A percentile compares a stretch with the other conserved stretches of the same genome.
phyloP scores from a whole-genome alignment of 2,797 vertebrate genomes.

The Monodelphis domestica region DNA sequence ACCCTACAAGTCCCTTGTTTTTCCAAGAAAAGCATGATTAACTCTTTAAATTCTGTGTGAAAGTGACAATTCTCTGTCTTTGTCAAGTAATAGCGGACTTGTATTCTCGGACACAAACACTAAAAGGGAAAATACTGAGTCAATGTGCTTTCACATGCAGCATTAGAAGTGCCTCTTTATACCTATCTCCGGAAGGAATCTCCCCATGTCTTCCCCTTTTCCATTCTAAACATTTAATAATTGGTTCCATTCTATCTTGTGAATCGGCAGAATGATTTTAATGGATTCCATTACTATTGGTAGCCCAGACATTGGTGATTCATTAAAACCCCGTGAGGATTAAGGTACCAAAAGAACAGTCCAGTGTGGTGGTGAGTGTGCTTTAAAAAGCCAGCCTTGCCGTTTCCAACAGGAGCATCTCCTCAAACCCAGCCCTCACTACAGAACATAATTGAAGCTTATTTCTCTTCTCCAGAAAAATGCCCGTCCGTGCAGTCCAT shows the following conservation, averaged over 20 bases:
- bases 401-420: constrained; percentile 47
- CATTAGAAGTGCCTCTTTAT: background rate
- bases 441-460: constrained; percentile 44
- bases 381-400: constrained; percentile 56
- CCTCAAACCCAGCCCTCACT: constrained; percentile 45
- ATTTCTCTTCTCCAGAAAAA: constrained; percentile 8
- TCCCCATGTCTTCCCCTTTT: background rate
- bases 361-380: constrained; percentile 50
- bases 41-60: background rate
- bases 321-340: constrained; percentile 69
- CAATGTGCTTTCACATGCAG: background rate
- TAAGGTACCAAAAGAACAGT: constrained; percentile 61
- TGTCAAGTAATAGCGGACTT: background rate
- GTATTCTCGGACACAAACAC: background rate
- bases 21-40: background rate
- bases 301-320: constrained; percentile 66
- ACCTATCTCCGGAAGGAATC: constrained; percentile 7
- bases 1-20: background rate
- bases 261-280: constrained; percentile 48
- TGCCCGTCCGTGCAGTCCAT: background rate
- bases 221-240: constrained; percentile 27
- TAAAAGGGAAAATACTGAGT: background rate
- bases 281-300: constrained; percentile 58
- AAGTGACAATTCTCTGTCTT: background rate
- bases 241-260: constrained; percentile 29